These are phyloP conservation scores for Aspidoscelis tigris DNA, from an alignment of 2,113 vertebrate genomes.

Conservation along the genomic window DNA sequence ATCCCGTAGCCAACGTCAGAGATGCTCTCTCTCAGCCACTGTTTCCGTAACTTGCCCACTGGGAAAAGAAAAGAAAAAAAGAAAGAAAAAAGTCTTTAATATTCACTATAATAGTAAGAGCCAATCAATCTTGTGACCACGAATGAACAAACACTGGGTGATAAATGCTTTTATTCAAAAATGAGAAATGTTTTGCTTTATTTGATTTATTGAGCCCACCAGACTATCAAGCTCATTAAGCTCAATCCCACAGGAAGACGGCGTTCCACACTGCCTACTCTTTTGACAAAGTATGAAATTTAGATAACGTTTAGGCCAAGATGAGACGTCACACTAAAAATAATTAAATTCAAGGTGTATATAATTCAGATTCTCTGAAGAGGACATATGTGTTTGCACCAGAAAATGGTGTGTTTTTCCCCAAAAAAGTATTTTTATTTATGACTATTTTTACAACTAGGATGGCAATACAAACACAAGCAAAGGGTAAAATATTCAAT, in stretches of 20 bases:
- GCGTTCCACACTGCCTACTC: slow-evolving; percentile 83
- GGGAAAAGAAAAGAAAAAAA: slow-evolving; percentile 78
- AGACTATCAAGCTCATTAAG: slow-evolving; percentile 99
- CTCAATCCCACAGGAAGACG: slow-evolving; percentile 92
- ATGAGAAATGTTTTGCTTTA: slow-evolving; percentile 99
- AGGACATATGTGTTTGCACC: background rate
- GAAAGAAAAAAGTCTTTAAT: slow-evolving; percentile 72
- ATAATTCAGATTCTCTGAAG: slow-evolving; percentile 47
- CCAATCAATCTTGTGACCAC: slow-evolving; percentile 97
- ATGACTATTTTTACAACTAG: too few relatives aligned
- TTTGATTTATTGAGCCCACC: slow-evolving; percentile 99
- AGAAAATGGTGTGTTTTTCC: too few relatives aligned
- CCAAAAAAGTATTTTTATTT: too few relatives aligned
- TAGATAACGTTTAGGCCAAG: slow-evolving; percentile 74
- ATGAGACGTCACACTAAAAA: slow-evolving; percentile 68
- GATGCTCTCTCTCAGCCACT: slow-evolving; percentile 93
- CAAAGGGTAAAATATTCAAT: too few relatives aligned
- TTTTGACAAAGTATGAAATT: slow-evolving; percentile 78
- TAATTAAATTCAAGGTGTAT: slow-evolving; percentile 42
- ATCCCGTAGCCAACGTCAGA: slow-evolving; percentile 94
- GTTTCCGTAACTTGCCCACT: slow-evolving; percentile 99
- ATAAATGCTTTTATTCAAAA: slow-evolving; percentile 99
- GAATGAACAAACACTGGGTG: slow-evolving; percentile 99
- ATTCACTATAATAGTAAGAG: slow-evolving; percentile 86
- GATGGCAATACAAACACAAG: too few relatives aligned